phyloP scores from a whole-genome alignment of 2,113 vertebrate species.

The Gallinago paraguaiae region DNA sequence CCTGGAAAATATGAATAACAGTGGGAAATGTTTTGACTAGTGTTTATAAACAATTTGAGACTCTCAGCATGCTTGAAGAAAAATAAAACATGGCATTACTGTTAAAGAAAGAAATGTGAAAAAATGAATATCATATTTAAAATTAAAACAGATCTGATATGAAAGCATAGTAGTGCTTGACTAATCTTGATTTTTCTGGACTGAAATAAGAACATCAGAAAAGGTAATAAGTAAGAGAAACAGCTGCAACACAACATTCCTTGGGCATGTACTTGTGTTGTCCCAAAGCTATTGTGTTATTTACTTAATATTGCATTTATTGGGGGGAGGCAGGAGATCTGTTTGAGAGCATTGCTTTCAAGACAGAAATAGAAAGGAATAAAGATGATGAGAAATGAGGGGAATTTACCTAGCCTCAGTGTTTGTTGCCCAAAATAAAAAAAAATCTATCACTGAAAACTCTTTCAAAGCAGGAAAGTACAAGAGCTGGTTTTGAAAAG shows the following conservation, averaged over 20 bases:
- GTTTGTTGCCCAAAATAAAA: neutral
- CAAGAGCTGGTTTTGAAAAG: neutral
- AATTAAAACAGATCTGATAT: neutral
- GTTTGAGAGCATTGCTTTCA: neutral
- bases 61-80: neutral
- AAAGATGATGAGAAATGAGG: neutral
- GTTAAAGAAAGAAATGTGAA: neutral
- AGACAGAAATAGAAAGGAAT: neutral
- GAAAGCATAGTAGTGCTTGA: neutral
- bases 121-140: neutral
- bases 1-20: neutral
- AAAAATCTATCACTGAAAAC: neutral
- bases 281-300: neutral
- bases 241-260: neutral
- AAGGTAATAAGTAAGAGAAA: neutral
- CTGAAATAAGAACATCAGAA: neutral
- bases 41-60: neutral
- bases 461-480: neutral
- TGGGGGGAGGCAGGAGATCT: rapidly evolving
- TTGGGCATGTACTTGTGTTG: neutral
- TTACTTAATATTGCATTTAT: neutral
- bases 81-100: neutral
- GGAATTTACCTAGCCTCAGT: neutral
- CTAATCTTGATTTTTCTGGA: neutral
- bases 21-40: neutral